Base-by-base conservation (phyloP, 1,140 invertebrate genomes). In the Heterodera carotae region DNA sequence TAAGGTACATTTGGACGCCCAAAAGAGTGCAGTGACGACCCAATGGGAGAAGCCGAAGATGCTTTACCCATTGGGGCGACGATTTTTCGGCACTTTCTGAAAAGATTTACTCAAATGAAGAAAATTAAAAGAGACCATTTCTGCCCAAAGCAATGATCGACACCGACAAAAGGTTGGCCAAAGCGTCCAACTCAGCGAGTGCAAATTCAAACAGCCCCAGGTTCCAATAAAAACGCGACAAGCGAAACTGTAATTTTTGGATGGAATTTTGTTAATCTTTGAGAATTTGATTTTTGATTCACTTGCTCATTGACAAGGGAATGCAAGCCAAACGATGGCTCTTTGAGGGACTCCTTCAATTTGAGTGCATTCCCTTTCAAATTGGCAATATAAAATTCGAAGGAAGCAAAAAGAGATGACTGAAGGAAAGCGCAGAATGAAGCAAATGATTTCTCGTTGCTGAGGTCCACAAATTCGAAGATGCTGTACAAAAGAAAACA, bases 181-280 rank as follows among this genome's bases (percentile, higher is more conserved):
- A 72, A 3, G 43, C 18, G 64, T 83, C 82, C 70, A 83, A 48
- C 62, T 84, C 82, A 39, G 56, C 18, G 15, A 83, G 64, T 31
- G 78, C 77, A 70, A 60, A 22, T 60, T 83, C 82, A 39, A 83
- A 72, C 27, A 83, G 66, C 10, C 80, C 80, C 69, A 83, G 68
- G 66, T 75, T 81, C 83, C 79, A 76, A 71, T 84, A 83, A 36
- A 83, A 83, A 27, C 68, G 70, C 48, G 60, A 75, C 3, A 84
- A 33, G 60, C 59, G 72, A 43, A 84, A 84, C 72, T 83, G 34
- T 73, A 72, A 72, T 60, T 59, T n/a, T n/a, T n/a, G n/a, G n/a
- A n/a, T n/a, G n/a, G 36, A 18, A 43, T 43, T n/a, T n/a, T n/a
- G n/a, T n/a, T n/a, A n/a, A n/a, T n/a, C n/a, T n/a, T n/a, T n/a